Evolutionary conservation across 2,113 vertebrate genomes (phyloP).

Genomic region (Antechinus flavipes): DNA sequence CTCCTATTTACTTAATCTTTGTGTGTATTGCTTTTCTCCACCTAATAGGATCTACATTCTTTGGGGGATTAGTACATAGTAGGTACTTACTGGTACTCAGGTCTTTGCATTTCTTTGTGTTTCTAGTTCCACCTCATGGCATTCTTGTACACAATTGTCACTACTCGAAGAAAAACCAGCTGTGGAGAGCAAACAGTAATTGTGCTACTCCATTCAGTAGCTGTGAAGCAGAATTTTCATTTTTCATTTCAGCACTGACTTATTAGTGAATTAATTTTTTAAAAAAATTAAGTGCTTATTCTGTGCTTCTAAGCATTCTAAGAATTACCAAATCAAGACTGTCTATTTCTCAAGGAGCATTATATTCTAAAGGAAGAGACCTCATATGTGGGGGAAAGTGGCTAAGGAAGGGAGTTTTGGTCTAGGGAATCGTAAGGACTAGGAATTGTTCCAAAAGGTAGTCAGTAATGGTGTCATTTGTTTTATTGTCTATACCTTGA

Average conservation of each 20-base stretch:
- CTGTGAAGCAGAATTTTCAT: not conserved
- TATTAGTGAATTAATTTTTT: too few species aligned
- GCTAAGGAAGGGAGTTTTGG: not conserved
- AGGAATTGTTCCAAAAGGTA: too few species aligned
- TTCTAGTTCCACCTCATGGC: not conserved
- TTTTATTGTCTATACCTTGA: too few species aligned
- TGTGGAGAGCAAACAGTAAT: not conserved
- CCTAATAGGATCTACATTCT: not conserved
- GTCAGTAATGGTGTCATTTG: too few species aligned
- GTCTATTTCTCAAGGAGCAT: not conserved
- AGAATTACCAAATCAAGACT: not conserved
- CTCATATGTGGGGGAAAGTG: too few species aligned
- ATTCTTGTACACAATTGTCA: not conserved
- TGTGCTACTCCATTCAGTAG: not conserved
- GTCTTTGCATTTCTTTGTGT: not conserved
- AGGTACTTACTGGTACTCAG: not conserved
- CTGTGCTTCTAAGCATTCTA: too few species aligned
- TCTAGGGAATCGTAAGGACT: too few species aligned
- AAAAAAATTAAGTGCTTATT: too few species aligned
- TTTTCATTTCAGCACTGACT: not conserved
- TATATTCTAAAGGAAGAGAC: too few species aligned
- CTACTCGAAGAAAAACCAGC: not conserved
- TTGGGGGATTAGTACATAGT: not conserved
- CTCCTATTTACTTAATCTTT: not conserved
- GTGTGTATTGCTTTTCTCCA: not conserved